A percentile compares a stretch with the other conserved stretches of the same genome.
These are phyloP conservation scores for Ceratosolen fusciceps DNA, from an alignment of 1,140 invertebrate species.

Conservation along the genomic window DNA sequence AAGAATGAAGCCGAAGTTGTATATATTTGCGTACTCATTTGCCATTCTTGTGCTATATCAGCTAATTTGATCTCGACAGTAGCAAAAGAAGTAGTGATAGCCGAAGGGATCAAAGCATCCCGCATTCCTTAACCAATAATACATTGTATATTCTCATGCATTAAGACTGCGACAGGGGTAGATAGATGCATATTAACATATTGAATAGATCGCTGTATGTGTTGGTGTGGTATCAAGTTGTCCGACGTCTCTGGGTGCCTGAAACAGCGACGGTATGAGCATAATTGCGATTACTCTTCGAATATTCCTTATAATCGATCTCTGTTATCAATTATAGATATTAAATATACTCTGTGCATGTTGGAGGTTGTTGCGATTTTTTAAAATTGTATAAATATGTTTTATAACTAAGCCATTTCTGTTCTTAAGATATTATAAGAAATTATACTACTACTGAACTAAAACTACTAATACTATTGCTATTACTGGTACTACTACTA, in stretches of 20 bases:
- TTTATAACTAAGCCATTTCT: too few relatives aligned
- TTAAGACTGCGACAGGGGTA: neutral
- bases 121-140: slow-evolving; percentile 14
- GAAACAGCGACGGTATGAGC: neutral
- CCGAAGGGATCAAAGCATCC: neutral
- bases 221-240: neutral
- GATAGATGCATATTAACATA: slow-evolving; percentile 8
- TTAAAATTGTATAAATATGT: too few relatives aligned
- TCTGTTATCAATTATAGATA: neutral
- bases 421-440: too few relatives aligned
- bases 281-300: neutral
- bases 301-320: neutral
- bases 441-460: too few relatives aligned
- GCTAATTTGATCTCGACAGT: slow-evolving; percentile 6
- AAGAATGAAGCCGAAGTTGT: neutral
- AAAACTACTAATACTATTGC: too few relatives aligned
- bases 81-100: slow-evolving; percentile 11
- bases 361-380: neutral
- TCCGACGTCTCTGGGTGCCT: neutral
- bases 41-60: slow-evolving; percentile 8
- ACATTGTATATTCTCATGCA: slow-evolving; percentile 12
- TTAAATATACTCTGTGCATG: neutral
- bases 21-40: neutral
- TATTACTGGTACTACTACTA: too few relatives aligned
- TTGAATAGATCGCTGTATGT: neutral